phyloP scores from a whole-genome alignment of 2,888 invertebrate genomes.

The Watsonalla cultraria region DNA sequence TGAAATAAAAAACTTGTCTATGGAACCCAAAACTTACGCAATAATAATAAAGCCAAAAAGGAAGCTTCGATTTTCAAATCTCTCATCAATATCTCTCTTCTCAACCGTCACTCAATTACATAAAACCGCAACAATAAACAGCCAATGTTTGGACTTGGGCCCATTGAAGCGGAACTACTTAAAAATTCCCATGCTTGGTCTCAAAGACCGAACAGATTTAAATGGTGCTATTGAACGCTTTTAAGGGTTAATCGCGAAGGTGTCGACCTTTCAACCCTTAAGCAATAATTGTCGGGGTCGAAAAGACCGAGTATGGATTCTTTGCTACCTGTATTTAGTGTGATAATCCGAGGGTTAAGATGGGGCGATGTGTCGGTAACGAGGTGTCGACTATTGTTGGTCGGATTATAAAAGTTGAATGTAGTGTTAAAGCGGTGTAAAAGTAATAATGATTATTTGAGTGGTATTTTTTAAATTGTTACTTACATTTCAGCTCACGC shows the following conservation, averaged over 20 bases:
- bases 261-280: constrained; percentile 49
- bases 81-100: constrained; percentile 17
- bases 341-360: constrained; percentile 11
- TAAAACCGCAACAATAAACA: constrained; percentile 46
- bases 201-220: constrained; percentile 25
- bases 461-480: too few relatives aligned
- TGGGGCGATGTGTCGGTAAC: constrained; percentile 4
- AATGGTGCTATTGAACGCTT: constrained; percentile 36
- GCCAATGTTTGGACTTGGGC: constrained; percentile 55
- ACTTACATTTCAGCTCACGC: too few relatives aligned
- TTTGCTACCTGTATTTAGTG: constrained; percentile 33
- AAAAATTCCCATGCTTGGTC: constrained; percentile 59
- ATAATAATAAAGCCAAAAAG: background rate
- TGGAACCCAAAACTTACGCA: background rate
- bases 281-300: constrained; percentile 44
- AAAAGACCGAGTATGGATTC: constrained; percentile 29
- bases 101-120: constrained; percentile 38
- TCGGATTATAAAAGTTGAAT: background rate
- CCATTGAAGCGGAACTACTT: constrained; percentile 60
- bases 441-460: too few relatives aligned
- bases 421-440: background rate
- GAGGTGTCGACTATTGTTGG: constrained; percentile 3
- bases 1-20: too few relatives aligned
- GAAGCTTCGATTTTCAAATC: constrained; percentile 9
- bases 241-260: constrained; percentile 52